Evolutionary conservation across 2,888 invertebrate species (phyloP).

Genomic region (Panopea generosa): DNA sequence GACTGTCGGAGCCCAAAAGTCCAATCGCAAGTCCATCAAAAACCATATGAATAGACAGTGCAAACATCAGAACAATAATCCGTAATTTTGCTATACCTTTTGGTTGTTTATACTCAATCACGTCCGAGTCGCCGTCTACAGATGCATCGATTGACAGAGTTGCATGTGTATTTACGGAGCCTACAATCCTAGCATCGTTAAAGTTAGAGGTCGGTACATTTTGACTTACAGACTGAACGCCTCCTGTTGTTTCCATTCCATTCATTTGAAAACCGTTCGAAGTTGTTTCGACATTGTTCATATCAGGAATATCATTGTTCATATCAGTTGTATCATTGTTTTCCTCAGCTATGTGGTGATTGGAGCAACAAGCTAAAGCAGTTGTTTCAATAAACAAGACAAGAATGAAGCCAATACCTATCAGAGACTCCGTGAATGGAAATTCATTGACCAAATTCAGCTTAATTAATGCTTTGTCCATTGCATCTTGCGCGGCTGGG

Average conservation of each 20-base stretch:
- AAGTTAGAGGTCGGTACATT: too few species aligned
- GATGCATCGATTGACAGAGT: too few species aligned
- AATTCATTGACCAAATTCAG: constrained; percentile 7
- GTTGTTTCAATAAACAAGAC: constrained; percentile 41
- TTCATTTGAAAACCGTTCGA: too few species aligned
- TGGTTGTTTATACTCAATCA: background rate
- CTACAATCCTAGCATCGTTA: too few species aligned
- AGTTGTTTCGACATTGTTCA: too few species aligned
- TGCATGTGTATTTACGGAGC: too few species aligned
- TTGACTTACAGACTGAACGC: too few species aligned
- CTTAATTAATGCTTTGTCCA: constrained; percentile 18
- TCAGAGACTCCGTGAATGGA: constrained; percentile 26
- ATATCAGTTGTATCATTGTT: too few species aligned
- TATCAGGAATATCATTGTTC: too few species aligned
- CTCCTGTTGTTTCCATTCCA: too few species aligned
- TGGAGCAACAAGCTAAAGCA: constrained; percentile 10
- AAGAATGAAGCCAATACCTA: constrained; percentile 35
- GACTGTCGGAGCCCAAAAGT: constrained; percentile 81
- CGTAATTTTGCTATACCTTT: constrained; percentile 67
- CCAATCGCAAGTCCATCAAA: constrained; percentile 88
- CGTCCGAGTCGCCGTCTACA: background rate
- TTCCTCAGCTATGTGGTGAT: too few species aligned
- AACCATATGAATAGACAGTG: constrained; percentile 87
- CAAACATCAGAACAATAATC: constrained; percentile 86
- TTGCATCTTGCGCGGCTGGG: constrained; percentile 25